phyloP scores from a whole-genome alignment of 2,888 invertebrate species.

The Uropetala carovei region DNA sequence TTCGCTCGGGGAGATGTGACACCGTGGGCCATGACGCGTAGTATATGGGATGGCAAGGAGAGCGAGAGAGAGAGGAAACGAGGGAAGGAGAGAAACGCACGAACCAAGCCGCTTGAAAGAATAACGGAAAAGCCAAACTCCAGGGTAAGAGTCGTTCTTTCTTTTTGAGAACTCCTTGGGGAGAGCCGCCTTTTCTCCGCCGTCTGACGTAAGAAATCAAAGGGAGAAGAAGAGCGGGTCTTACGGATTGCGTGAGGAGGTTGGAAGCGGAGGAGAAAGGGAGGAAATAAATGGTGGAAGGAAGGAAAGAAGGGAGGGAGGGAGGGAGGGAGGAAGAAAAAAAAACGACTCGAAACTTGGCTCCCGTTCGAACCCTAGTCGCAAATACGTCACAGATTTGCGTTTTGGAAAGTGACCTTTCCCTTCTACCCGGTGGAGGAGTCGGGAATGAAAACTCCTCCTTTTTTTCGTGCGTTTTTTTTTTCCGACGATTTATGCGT shows the following conservation, averaged over 20 bases:
- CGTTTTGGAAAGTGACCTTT: conserved; percentile 19
- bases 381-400: conserved; percentile 19
- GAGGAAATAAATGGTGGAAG: background rate
- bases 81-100: background rate
- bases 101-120: background rate
- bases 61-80: background rate
- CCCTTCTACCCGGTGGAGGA: background rate
- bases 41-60: background rate
- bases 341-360: background rate
- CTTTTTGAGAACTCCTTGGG: conserved; percentile 53
- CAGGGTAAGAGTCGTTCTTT: conserved; percentile 47
- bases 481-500: background rate
- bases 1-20: background rate
- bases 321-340: background rate
- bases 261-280: background rate
- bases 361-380: background rate
- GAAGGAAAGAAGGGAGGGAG: background rate
- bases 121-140: conserved; percentile 58
- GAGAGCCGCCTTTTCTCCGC: background rate
- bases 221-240: background rate
- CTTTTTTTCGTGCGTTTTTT: background rate
- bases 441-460: background rate
- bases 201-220: background rate
- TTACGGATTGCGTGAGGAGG: background rate
- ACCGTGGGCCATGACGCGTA: background rate